Percentiles rank a stretch among this genome's conserved stretches.
Conservation (phyloP, 2,888 invertebrate genomes). For the Euzetes globulus region DNA sequence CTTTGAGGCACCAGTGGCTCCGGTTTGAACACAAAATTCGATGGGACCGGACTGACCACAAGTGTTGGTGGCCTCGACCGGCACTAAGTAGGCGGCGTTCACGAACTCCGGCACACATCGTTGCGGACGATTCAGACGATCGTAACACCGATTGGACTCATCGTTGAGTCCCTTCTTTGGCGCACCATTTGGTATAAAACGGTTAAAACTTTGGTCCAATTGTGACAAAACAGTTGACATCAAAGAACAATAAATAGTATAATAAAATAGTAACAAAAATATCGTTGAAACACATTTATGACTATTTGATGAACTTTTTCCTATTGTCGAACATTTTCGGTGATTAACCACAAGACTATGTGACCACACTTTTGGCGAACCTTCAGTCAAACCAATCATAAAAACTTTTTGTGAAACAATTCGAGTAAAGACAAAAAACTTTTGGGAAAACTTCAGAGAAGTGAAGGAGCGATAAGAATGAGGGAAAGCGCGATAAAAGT, state of each 20-base stretch:
- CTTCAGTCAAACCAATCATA: neutral
- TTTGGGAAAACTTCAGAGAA: neutral
- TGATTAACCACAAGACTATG: neutral
- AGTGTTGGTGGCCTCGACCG: conserved; percentile 89
- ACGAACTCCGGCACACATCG: conserved; percentile 93
- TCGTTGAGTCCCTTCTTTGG: neutral
- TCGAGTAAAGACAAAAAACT: neutral
- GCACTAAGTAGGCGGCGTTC: conserved; percentile 83
- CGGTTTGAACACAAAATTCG: conserved; percentile 87
- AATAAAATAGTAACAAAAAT: conserved; percentile 15
- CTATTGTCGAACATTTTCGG: neutral
- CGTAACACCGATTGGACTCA: conserved; percentile 45
- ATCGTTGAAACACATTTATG: conserved; percentile 1
- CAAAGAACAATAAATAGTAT: conserved; percentile 12
- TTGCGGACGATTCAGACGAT: conserved; percentile 52
- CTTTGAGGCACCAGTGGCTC: conserved; percentile 58
- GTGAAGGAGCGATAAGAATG: conserved; percentile 1
- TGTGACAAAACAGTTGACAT: neutral
- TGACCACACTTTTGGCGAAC: neutral
- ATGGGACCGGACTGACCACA: conserved; percentile 74
- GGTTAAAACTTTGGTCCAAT: neutral
- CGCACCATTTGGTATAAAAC: neutral
- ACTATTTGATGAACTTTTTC: neutral
- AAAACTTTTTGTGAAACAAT: neutral
- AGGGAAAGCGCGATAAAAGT: neutral